Conservation (phyloP, 2,888 invertebrate species). For the Rambutsinella grinnellia region DNA sequence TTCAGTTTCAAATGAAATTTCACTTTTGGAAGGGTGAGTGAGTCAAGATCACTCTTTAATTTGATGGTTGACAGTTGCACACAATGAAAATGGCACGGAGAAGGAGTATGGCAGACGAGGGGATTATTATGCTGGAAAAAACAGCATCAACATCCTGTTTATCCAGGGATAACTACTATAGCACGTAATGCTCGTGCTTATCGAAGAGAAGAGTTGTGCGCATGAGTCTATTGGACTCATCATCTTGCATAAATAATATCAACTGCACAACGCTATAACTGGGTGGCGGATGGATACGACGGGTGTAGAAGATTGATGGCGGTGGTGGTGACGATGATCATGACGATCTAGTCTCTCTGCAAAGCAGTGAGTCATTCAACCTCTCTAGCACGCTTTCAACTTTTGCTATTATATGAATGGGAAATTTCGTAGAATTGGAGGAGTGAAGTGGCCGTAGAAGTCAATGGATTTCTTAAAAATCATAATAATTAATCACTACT, state of each 20-base stretch:
- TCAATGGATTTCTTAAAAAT: not conserved
- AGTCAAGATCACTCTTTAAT: no score
- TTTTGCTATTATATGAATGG: not conserved
- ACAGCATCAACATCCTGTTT: not conserved
- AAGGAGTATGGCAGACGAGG: not conserved
- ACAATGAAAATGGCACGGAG: not conserved
- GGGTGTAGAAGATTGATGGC: not conserved
- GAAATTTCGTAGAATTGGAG: not conserved
- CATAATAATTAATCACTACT: not conserved
- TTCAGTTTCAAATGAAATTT: no score
- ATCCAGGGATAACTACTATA: not conserved
- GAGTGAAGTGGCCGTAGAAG: not conserved
- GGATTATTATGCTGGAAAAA: not conserved
- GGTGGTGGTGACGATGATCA: not conserved
- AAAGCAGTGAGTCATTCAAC: no score
- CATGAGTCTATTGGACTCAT: not conserved
- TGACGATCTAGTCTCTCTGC: not conserved
- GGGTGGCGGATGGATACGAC: not conserved
- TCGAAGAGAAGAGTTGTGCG: not conserved
- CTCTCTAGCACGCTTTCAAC: no score
- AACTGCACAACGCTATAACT: no score
- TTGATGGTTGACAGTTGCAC: not conserved
- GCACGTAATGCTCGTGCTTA: not conserved
- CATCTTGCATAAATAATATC: not conserved
- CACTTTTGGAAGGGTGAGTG: no score